Evolutionary conservation across 2,113 vertebrate species (phyloP).

Genomic region (Gasterosteus aculeatus): DNA sequence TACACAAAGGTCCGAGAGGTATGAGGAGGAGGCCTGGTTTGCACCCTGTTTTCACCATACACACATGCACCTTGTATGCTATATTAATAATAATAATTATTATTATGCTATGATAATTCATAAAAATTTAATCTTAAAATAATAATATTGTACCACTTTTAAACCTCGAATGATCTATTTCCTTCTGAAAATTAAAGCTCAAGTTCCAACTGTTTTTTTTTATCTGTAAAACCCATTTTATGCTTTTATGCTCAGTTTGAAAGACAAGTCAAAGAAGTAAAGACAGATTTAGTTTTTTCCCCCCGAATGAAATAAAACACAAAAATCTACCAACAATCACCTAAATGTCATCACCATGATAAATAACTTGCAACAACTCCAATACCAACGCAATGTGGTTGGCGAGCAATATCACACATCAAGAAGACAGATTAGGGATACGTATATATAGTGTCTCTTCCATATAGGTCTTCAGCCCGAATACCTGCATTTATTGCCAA

Average conservation of each 20-base stretch:
- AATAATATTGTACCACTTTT: not conserved
- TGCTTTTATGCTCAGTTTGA: not conserved
- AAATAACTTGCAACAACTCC: not conserved
- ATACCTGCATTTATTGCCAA: slow-evolving; percentile 6
- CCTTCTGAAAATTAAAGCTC: too few species aligned
- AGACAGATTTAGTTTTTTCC: not conserved
- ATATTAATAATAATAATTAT: not conserved
- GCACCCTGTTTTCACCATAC: not conserved
- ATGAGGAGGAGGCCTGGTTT: not conserved
- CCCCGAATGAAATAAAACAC: not conserved
- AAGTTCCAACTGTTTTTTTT: not conserved
- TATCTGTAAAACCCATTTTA: not conserved
- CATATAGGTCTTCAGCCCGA: not conserved
- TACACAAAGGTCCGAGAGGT: not conserved
- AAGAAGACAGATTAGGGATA: slow-evolving; percentile 8
- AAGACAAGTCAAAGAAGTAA: not conserved
- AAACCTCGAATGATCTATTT: not conserved
- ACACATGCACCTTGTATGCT: not conserved
- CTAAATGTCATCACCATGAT: not conserved
- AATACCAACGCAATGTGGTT: slow-evolving; percentile 2
- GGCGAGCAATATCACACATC: slow-evolving; percentile 11
- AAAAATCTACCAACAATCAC: not conserved
- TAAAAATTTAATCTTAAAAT: not conserved
- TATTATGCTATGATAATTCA: too few species aligned
- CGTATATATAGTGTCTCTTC: not conserved